These are phyloP conservation scores for Xiphorhynchus elegans DNA, from an alignment of 2,113 vertebrate genomes.

Conservation along the genomic window DNA sequence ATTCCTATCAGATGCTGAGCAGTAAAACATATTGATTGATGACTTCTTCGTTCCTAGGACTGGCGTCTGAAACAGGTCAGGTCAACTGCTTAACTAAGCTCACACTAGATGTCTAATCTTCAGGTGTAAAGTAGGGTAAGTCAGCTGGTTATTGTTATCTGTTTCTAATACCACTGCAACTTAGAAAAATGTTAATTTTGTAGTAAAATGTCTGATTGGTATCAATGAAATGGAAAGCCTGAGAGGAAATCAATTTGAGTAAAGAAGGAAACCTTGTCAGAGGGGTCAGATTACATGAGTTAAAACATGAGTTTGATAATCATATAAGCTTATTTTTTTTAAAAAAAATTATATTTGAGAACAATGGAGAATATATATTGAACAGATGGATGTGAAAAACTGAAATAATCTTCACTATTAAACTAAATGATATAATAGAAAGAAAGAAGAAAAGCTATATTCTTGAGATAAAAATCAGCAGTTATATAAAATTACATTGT, in stretches of 20 bases:
- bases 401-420: neutral
- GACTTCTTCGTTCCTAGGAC: neutral
- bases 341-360: neutral
- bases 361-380: neutral
- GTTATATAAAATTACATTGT: neutral
- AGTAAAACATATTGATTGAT: neutral
- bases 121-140: neutral
- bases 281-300: neutral
- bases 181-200: neutral
- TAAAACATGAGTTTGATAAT: neutral
- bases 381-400: neutral
- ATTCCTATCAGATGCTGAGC: neutral
- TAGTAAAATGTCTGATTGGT: neutral
- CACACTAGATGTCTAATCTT: neutral
- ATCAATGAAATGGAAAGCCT: neutral
- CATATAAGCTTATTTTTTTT: neutral
- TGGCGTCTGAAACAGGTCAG: neutral
- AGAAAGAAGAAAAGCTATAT: neutral
- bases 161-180: neutral
- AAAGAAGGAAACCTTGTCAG: neutral
- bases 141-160: neutral
- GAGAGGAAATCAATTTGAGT: neutral
- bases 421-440: neutral
- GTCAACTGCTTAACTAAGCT: neutral
- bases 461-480: neutral